Percentiles rank a stretch among this genome's conserved stretches.
Conservation (phyloP, 2,888 invertebrate species). For the Digitonthophagus gazella region DNA sequence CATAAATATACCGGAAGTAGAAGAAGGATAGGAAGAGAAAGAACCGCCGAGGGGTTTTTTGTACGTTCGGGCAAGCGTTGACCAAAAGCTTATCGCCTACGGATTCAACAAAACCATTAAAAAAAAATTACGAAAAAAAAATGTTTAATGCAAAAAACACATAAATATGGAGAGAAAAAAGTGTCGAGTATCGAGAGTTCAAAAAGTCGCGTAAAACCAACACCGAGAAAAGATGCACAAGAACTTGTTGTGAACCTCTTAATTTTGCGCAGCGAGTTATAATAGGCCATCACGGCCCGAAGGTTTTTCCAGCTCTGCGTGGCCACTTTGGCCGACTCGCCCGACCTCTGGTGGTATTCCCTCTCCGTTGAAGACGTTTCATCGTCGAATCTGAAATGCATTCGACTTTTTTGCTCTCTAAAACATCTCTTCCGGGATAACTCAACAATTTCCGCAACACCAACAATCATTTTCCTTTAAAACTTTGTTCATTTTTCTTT, state of each 20-base stretch:
- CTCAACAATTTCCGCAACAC: too few relatives aligned
- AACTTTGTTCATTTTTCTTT: too few relatives aligned
- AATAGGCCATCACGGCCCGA: conserved; percentile 85
- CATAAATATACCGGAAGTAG: too few relatives aligned
- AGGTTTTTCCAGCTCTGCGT: conserved; percentile 83
- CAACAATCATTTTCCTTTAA: too few relatives aligned
- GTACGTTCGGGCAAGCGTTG: neutral
- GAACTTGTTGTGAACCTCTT: conserved; percentile 64
- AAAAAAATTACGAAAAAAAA: too few relatives aligned
- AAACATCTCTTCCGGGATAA: too few relatives aligned
- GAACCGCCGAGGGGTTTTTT: neutral
- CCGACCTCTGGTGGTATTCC: conserved; percentile 30
- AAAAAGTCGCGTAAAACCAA: too few relatives aligned
- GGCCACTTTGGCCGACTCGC: conserved; percentile 41
- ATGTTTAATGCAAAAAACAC: conserved; percentile 1
- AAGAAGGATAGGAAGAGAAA: neutral
- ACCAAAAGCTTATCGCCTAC: conserved; percentile 4
- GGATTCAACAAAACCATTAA: too few relatives aligned
- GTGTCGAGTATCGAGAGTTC: too few relatives aligned
- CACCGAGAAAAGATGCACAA: conserved; percentile 33
- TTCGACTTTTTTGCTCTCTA: conserved; percentile 8
- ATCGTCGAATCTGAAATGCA: conserved; percentile 35
- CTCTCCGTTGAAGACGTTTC: conserved; percentile 21
- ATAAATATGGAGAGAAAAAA: neutral
- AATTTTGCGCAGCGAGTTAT: conserved; percentile 85